Percentiles rank a stretch among this genome's conserved stretches.
These are phyloP conservation scores for Poeciliopsis turneri DNA, from an alignment of 2,797 vertebrate species.

Conservation along the genomic window DNA sequence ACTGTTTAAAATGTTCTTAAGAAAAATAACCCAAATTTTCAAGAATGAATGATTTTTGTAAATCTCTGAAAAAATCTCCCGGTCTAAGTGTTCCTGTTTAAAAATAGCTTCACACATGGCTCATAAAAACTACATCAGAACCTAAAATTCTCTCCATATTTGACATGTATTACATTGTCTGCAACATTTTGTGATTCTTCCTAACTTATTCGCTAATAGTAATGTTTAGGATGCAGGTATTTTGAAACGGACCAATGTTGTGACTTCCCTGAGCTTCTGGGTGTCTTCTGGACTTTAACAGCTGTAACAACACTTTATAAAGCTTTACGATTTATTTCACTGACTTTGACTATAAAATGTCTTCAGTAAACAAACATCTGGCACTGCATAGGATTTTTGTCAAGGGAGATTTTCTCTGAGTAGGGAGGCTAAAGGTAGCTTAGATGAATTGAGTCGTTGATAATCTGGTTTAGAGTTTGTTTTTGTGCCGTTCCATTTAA, in stretches of 20 bases:
- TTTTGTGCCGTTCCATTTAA: not conserved
- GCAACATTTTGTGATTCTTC: not conserved
- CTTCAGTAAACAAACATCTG: not conserved
- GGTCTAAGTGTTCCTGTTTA: not conserved
- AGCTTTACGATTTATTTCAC: not conserved
- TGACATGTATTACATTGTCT: not conserved
- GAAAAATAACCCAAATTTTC: not conserved
- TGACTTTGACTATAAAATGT: not conserved
- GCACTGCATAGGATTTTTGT: not conserved
- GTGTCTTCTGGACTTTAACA: not conserved
- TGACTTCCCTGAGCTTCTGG: not conserved
- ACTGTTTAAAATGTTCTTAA: not conserved
- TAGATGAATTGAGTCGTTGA: not conserved
- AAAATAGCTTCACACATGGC: not conserved
- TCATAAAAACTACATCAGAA: not conserved
- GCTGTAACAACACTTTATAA: not conserved
- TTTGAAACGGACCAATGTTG: not conserved
- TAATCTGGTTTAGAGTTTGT: not conserved
- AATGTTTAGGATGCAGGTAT: not conserved
- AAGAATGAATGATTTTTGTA: not conserved
- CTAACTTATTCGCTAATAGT: not conserved
- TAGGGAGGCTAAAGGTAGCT: not conserved
- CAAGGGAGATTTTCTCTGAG: not conserved
- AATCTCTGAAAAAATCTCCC: not conserved
- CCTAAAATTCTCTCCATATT: not conserved